Percentiles rank a stretch among this genome's conserved stretches.
phyloP scores from a whole-genome alignment of 2,113 vertebrate genomes.

The Tetraodon nigroviridis region DNA sequence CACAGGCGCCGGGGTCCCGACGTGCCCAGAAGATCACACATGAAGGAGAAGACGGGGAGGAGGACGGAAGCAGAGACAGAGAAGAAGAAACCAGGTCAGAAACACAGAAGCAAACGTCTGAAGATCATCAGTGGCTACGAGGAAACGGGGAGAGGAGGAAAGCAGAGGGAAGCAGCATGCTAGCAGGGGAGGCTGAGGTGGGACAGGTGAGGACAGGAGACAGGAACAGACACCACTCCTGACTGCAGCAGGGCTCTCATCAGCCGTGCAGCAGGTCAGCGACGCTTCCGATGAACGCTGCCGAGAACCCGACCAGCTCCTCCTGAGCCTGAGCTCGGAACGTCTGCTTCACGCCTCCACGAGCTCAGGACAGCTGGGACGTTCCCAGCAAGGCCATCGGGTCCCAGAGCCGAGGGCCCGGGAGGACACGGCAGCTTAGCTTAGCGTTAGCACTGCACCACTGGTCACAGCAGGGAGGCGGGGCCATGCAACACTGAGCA shows the following conservation, averaged over 20 bases:
- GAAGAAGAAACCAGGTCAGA: constrained; percentile 93
- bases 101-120: constrained; percentile 86
- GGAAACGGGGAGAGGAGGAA: constrained; percentile 73
- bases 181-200: constrained; percentile 24
- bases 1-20: constrained; percentile 73
- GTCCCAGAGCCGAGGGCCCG: too few species aligned
- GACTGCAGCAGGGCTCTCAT: constrained; percentile 3
- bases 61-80: constrained; percentile 75
- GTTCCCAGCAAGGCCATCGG: too few species aligned
- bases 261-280: constrained; percentile 8
- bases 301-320: too few species aligned
- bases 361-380: too few species aligned
- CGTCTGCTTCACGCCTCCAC: too few species aligned
- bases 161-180: constrained; percentile 53
- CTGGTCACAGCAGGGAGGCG: constrained; percentile 54
- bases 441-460: constrained; percentile 36
- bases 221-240: constrained; percentile 11
- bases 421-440: neutral
- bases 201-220: constrained; percentile 16
- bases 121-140: constrained; percentile 79
- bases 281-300: neutral
- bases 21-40: constrained; percentile 71
- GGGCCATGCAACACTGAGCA: constrained; percentile 54
- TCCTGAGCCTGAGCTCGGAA: too few species aligned
- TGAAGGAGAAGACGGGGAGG: constrained; percentile 54